Base-by-base conservation (phyloP, 2,888 invertebrate species). In the Agrotis puta region DNA sequence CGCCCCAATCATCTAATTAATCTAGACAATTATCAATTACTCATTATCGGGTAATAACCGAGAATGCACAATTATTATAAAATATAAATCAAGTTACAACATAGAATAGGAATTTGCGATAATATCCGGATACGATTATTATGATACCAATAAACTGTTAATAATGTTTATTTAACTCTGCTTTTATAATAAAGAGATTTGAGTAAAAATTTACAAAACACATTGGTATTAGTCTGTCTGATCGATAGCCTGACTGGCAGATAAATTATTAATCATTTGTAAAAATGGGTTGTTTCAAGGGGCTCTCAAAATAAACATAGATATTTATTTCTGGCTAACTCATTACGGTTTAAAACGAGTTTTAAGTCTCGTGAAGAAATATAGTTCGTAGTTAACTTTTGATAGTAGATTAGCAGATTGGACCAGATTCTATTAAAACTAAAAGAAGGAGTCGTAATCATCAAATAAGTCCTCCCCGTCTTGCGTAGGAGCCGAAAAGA, bases 81-180 rank as follows among this genome's bases (percentile, higher is more conserved):
- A 77, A 59, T 64, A 61, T 27, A 27, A 61, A 62, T 70, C 54
- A 57, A 67, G 18, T 77, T 66, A 65, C 62, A 58, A 54, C 64
- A 77, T 65, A 63, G 43, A 14, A 54, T 54, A 20, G 76, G 76
- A 65, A 77, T 77, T 50, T 16, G 50, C 43, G 61, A 65, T 63
- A 51, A 66, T 65, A 65, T 54, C 47, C 75, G 64, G 57, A 67
- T 61, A 24, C 47, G 27, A 64, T 67, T 67, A 62, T 50, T 67
- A 53, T 45, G 73, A 77, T 67, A 61, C 0, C 16, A 9, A 2
- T 50, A 59, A 63, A 39, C 39, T 7, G 18, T 50, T 39, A 51
- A 75, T 43, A 56, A 75, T 43, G 18, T 33, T n/a, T 13, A 27
- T 53, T 14, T 51, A 24, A 27, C 20, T 39, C 13, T 24, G 16